Base-by-base conservation (phyloP, 2,797 vertebrate genomes). In the Falco rusticolus region DNA sequence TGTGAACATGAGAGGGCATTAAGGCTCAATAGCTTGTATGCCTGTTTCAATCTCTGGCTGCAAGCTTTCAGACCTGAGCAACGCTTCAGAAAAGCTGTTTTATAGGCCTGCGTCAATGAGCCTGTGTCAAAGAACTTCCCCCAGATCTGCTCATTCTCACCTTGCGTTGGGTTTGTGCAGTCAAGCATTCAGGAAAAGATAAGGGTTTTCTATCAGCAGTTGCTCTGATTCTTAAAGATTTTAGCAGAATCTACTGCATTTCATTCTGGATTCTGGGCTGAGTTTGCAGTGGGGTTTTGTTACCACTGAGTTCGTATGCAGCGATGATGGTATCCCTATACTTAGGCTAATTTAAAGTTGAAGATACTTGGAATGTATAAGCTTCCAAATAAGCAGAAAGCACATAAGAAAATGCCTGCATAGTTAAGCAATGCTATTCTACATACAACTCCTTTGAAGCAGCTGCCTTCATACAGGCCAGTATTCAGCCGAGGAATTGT, bases 201-300 rank as follows among this genome's bases (percentile, higher is more conserved):
- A 93, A 64, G 59, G n/a, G 17, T 60, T 84, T 75, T 79, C 68
- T 34, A 51, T 76, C 71, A 72, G 43, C 5, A 11, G 57, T 76
- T 91, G 59, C 41, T 81, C 34, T 34, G 69, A 70, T 92, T 81
- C 77, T 17, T 74, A 47, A 70, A 77, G 81, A 47, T 70, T 74
- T 91, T 66, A 89, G 29, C 19, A 22, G 79, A 93, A 37, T 41
- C 68, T 59, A 4, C 43, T 50, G 56, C 28, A 66, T 77, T 90
- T 91, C 41, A 18, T 87, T 91, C 47, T 91, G 77, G 39, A 72
- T 80, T 83, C 59, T 29, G 31, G 45, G 43, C 48, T 59, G 54
- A 87, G 41, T 71, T 79, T 64, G 29, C 91, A 78, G 74, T 78
- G 89, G 57, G 48, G 24, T 89, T 93, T 84, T 87, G 57, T 75